Percentiles rank a stretch among this genome's conserved stretches.
Evolutionary conservation across 2,888 invertebrate genomes (phyloP).

Genomic region (Prenolepis imparis): DNA sequence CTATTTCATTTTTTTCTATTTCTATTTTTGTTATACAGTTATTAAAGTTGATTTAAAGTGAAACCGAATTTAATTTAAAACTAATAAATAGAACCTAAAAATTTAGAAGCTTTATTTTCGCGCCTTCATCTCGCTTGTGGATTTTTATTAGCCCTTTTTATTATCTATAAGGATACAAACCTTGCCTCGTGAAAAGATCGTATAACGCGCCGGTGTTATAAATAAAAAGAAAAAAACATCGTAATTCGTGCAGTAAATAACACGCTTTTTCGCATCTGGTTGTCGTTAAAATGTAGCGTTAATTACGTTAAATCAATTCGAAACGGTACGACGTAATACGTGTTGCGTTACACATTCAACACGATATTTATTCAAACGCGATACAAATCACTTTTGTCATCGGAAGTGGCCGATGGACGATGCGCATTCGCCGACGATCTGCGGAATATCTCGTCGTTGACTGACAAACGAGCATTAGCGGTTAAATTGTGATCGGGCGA

Average conservation of each 20-base stretch:
- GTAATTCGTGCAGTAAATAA: background rate
- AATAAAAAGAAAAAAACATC: background rate
- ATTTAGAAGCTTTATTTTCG: too few relatives aligned
- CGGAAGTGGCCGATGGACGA: background rate
- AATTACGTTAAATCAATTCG: constrained; percentile 7
- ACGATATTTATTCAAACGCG: background rate
- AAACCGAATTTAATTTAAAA: too few relatives aligned
- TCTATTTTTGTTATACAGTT: too few relatives aligned
- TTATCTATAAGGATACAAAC: background rate
- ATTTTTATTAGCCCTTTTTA: too few relatives aligned
- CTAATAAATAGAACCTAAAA: too few relatives aligned
- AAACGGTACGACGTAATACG: background rate
- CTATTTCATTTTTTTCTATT: too few relatives aligned
- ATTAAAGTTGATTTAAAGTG: too few relatives aligned
- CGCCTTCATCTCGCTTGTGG: too few relatives aligned
- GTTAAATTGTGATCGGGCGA: constrained; percentile 7
- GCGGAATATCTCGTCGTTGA: constrained; percentile 3
- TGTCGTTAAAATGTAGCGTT: background rate
- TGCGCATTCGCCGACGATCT: background rate
- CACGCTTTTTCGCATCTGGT: background rate
- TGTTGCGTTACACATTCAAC: background rate
- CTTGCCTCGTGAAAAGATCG: background rate
- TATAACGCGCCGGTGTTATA: background rate
- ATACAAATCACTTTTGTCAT: constrained; percentile 14
- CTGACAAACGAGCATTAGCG: constrained; percentile 23